Conservation (phyloP, 2,113 vertebrate species). For the Cichladusa arquata region DNA sequence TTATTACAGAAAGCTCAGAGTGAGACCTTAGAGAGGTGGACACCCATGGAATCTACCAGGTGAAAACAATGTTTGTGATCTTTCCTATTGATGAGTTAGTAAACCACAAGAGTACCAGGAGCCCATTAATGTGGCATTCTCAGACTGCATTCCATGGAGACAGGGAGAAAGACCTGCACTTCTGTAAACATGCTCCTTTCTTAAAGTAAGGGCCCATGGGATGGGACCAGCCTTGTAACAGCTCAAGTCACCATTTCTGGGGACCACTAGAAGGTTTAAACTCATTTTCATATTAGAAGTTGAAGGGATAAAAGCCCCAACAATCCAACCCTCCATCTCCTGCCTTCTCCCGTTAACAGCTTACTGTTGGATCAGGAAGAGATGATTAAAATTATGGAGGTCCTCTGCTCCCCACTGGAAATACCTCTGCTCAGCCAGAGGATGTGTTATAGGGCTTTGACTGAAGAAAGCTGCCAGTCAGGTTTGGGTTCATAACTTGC, state of each 20-base stretch:
- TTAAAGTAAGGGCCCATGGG: neutral
- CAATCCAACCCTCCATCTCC: neutral
- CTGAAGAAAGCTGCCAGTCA: neutral
- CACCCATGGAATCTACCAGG: neutral
- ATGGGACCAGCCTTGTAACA: neutral
- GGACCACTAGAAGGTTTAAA: neutral
- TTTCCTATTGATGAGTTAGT: conserved; percentile 31
- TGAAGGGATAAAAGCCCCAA: neutral
- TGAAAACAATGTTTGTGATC: conserved; percentile 23
- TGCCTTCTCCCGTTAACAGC: neutral
- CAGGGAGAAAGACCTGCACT: neutral
- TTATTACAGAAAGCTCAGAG: neutral
- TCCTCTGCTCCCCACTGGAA: neutral
- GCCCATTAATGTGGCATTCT: conserved; percentile 35
- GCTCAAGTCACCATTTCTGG: neutral
- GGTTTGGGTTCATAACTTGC: neutral
- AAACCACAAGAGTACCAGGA: conserved; percentile 40
- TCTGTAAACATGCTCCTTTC: neutral
- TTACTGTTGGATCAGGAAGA: neutral
- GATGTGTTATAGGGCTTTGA: neutral
- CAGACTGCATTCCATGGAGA: neutral
- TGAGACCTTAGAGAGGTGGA: conserved; percentile 17
- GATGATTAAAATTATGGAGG: neutral
- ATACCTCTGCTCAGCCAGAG: neutral
- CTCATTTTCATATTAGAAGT: neutral